Evolutionary conservation across 2,888 invertebrate genomes (phyloP), one percentile per base, ranked within the genome.

Genomic region (Syrphus vitripennis): DNA sequence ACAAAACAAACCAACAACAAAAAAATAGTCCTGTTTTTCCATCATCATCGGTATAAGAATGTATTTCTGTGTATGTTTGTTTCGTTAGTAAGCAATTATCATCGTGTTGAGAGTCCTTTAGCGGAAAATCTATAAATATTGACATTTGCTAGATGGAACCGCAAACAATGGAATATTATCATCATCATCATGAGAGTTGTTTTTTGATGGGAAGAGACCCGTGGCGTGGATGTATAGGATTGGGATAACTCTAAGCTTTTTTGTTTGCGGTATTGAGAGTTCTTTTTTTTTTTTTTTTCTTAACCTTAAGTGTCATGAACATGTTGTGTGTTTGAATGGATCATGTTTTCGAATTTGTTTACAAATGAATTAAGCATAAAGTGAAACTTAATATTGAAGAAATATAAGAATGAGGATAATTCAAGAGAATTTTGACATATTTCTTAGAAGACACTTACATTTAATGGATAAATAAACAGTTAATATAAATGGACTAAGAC

Each of bases 91-190:
- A 65, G 72, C 86, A 77, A 82, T 86, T 86, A 86, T 77, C 72
- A 40, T 57, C 57, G 21, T 63, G 69, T 81, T 74, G 77, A 82
- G 72, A 72, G 76, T 81, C 81, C 72, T 82, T 77, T 71, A 74
- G 69, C 63, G 72, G 65, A n/a, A 63, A 63, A 77, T 77, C 76
- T 74, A 81, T 81, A 86, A 86, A 86, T 86, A 86, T 86, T 86
- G 81, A 82, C 86, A 61, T 82, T 82, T 77, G 81, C 69, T 82
- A 82, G 86, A 77, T 77, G 72, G 86, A 86, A 72, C 69, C 77
- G 61, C 69, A 84, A 84, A 81, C 76, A 77, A 74, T 57, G 26
- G 65, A 70, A 31, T 50, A 67, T 63, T 50, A 19, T 48, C 48
- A 12, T 50, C 24, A 34, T 34, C 34, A 9, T 31, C n/a, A n/a